Conservation (phyloP, 2,888 invertebrate genomes). For the Dusona sp. region DNA sequence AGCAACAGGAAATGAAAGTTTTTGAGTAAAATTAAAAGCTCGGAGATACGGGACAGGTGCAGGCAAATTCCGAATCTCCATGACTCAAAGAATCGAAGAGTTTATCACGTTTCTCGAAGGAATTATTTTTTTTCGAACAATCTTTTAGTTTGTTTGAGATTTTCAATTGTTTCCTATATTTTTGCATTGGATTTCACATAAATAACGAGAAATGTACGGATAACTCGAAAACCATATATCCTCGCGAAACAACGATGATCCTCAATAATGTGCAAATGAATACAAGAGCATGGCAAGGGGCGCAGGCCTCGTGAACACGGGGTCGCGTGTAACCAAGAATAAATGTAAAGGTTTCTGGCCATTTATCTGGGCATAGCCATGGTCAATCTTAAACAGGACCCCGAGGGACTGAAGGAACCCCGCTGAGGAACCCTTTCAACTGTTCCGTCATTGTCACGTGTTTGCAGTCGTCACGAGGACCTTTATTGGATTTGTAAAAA, state of each 20-base stretch:
- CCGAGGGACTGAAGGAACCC: conserved; percentile 42
- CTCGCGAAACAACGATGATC: conserved; percentile 51
- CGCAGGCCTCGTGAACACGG: conserved; percentile 24
- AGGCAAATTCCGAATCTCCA: conserved; percentile 12
- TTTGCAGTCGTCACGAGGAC: conserved; percentile 60
- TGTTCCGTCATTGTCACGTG: conserved; percentile 78
- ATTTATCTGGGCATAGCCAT: conserved; percentile 52
- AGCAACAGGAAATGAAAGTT: conserved; percentile 38
- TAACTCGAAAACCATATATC: conserved; percentile 8
- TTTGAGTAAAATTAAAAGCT: conserved; percentile 4
- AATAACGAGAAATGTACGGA: conserved; percentile 9
- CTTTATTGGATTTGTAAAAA: conserved; percentile 45
- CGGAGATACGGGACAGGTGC: conserved; percentile 18
- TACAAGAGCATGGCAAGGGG: conserved; percentile 14
- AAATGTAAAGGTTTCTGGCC: conserved; percentile 50
- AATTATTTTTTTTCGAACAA: not conserved
- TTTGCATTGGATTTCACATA: not conserved
- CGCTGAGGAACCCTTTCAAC: conserved; percentile 74
- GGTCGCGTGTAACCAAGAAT: conserved; percentile 55
- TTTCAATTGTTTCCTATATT: not conserved
- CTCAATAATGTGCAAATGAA: conserved; percentile 55
- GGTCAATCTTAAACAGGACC: conserved; percentile 49
- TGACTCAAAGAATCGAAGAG: not conserved
- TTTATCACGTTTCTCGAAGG: not conserved
- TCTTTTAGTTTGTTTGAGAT: not conserved